Percentiles rank a stretch among this genome's conserved stretches.
These are phyloP conservation scores for Antrozous pallidus DNA, from an alignment of 2,797 vertebrate species.

Conservation along the genomic window DNA sequence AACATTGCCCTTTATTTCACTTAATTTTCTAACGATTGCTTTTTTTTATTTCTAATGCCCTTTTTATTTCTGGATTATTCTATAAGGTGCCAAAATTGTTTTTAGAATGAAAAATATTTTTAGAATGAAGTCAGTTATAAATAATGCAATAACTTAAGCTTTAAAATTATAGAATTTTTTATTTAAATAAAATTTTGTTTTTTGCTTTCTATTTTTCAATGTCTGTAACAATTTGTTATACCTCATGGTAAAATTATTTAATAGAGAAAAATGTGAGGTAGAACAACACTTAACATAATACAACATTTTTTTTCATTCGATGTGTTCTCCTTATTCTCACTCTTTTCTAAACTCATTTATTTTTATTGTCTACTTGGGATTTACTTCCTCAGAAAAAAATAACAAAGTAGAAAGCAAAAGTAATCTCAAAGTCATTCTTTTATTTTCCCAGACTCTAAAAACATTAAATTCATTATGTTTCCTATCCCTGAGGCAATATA, in stretches of 20 bases:
- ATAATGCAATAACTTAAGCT: not conserved
- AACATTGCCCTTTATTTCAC: not conserved
- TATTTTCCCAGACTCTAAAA: conserved; percentile 12
- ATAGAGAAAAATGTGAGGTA: not conserved
- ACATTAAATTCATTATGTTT: not conserved
- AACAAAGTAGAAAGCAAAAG: not conserved
- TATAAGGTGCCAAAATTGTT: not conserved
- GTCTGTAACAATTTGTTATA: not conserved
- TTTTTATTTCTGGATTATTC: not conserved
- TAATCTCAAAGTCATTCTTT: conserved; percentile 20
- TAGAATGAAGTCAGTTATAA: not conserved
- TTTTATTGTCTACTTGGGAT: not conserved
- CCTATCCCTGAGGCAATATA: not conserved
- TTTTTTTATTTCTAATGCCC: not conserved
- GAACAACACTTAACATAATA: not conserved
- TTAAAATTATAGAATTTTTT: not conserved
- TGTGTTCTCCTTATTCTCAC: not conserved
- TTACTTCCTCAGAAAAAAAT: not conserved
- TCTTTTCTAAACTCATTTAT: not conserved
- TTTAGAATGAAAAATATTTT: not conserved
- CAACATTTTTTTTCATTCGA: not conserved
- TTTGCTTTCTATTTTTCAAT: not conserved
- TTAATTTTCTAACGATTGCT: not conserved
- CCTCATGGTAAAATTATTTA: not conserved
- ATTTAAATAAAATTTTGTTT: not conserved